phyloP scores from a whole-genome alignment of 1,140 invertebrate species.

The Magallana ariakensis region DNA sequence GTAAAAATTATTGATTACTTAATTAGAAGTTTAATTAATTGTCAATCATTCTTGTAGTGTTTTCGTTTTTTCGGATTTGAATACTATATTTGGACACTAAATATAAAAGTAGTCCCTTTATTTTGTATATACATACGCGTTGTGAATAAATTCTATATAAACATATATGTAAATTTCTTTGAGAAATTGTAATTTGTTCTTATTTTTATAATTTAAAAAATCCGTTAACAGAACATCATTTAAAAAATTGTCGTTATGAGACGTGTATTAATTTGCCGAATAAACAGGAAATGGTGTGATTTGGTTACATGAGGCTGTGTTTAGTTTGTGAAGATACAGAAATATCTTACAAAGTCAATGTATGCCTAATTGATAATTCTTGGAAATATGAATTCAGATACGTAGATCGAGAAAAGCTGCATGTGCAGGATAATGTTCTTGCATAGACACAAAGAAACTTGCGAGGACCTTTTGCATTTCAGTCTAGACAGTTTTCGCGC shows the following conservation, averaged over 20 bases:
- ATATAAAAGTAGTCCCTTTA: conserved; percentile 13
- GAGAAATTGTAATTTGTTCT: no score
- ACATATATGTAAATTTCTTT: no score
- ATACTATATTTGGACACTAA: neutral
- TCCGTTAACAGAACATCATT: no score
- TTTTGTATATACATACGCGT: neutral
- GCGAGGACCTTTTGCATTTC: neutral
- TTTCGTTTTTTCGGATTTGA: neutral
- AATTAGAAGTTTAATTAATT: no score
- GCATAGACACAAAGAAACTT: neutral
- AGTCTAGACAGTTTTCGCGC: neutral
- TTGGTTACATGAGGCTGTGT: conserved; percentile 10
- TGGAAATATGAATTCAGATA: neutral
- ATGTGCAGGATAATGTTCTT: neutral
- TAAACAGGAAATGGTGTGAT: conserved; percentile 10
- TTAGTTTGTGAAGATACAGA: neutral
- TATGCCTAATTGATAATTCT: neutral
- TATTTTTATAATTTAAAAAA: no score
- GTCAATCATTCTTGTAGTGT: no score
- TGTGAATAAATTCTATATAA: neutral
- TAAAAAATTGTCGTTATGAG: neutral
- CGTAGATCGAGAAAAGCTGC: neutral
- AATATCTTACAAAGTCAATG: conserved; percentile 15
- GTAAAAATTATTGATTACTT: no score
- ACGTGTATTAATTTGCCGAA: neutral